Evolutionary conservation across 2,113 vertebrate species (phyloP), one percentile per base, ranked within the genome.

Genomic region (chimpanzee (Pan troglodytes)): DNA sequence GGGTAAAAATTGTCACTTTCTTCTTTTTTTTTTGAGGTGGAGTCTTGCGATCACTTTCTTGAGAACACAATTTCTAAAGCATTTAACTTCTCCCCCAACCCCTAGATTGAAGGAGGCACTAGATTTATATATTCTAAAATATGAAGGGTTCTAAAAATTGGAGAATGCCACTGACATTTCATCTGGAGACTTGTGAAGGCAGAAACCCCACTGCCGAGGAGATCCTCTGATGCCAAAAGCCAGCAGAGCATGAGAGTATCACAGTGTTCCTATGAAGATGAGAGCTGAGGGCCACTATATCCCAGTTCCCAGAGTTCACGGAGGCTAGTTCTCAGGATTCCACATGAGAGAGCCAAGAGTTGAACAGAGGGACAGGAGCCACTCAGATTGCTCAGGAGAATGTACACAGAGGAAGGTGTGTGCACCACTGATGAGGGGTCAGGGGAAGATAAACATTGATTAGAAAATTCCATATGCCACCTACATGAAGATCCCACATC

Each of bases 201-300:
- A 59, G n/a, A n/a, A 75, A 91, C 2, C 55, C 57, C 57, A 20
- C 45, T 17, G 64, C 55, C 14, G 8, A 70, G 35, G 52, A 48
- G 25, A 25, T 40, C 32, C 50, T 61, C 23, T 20, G 68, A 86
- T n/a, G 30, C 59, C 87, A 87, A 35, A 93, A 9, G 35, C 73
- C n/a, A 30, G 68, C 73, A 76, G 43, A 22, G 11, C 16, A 20
- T 38, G 73, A 11, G 20, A 55, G 5, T 22, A 3, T 52, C 59
- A 30, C 3, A 76, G 30, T 11, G 23, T 17, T 27, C 35, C 23
- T 59, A 1, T 9, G 13, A 81, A 61, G n/a, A 40, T 61, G 55
- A 90, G 5, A 43, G 0, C 0, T 14, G n/a, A 52, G 14, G 59
- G 55, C 4, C 5, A 40, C 35, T 27, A 2, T 76, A 20, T 25